Evolutionary conservation across 2,797 vertebrate species (phyloP).

Genomic region (Sciaenops ocellatus): DNA sequence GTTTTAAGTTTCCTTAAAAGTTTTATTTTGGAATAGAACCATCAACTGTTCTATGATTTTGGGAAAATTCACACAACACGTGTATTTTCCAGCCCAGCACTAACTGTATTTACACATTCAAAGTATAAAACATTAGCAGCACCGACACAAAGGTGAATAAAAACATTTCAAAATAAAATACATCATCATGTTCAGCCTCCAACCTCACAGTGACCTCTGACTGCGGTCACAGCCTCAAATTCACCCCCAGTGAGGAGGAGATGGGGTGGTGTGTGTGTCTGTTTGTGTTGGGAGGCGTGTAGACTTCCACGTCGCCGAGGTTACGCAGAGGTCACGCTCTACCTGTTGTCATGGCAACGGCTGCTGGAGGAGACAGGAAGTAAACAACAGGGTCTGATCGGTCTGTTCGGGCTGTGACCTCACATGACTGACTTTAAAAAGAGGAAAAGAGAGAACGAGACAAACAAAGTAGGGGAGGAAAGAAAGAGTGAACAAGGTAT

Average conservation of each 20-base stretch:
- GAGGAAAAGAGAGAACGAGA: background rate
- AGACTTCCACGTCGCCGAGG: slow-evolving; percentile 33
- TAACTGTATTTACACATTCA: too few species aligned
- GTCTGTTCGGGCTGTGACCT: background rate
- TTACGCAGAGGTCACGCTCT: slow-evolving; percentile 32
- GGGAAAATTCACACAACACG: too few species aligned
- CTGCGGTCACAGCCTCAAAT: slow-evolving; percentile 28
- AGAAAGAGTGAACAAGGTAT: background rate
- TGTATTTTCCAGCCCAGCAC: too few species aligned
- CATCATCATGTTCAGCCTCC: background rate
- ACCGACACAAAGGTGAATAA: background rate
- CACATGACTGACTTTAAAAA: background rate
- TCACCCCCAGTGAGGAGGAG: slow-evolving; percentile 28
- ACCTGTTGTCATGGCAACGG: slow-evolving; percentile 42
- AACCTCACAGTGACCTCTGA: slow-evolving; percentile 41
- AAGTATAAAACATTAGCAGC: too few species aligned
- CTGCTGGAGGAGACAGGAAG: slow-evolving; percentile 51
- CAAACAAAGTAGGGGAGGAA: background rate
- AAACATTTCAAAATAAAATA: background rate
- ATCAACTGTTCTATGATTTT: too few species aligned
- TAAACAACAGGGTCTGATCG: slow-evolving; percentile 35
- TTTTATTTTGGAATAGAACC: too few species aligned
- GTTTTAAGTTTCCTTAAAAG: too few species aligned
- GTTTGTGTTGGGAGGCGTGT: background rate
- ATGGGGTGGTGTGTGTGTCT: too few species aligned